Percentiles rank a stretch among this genome's conserved stretches.
Conservation (phyloP, 2,888 invertebrate species). For the Leptopilina myrica region DNA sequence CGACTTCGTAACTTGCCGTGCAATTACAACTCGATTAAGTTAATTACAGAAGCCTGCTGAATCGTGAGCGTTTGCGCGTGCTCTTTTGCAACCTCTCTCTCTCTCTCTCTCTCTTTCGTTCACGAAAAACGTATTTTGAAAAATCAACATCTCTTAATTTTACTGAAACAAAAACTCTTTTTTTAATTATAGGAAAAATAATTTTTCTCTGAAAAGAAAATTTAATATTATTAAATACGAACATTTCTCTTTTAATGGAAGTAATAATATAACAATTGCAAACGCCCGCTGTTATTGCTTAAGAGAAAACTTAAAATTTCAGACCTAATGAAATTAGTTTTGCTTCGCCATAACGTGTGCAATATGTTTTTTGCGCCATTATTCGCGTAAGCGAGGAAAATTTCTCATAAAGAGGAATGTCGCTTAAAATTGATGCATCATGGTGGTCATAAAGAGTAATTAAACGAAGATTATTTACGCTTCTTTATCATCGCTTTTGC, state of each 20-base stretch:
- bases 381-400: constrained; percentile 1
- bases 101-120: constrained; percentile 24
- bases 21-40: constrained; percentile 67
- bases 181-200: too few relatives aligned
- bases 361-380: constrained; percentile 8
- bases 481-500: background rate
- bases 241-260: too few relatives aligned
- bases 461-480: constrained; percentile 29
- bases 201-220: too few relatives aligned
- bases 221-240: too few relatives aligned
- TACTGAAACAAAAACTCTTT: background rate
- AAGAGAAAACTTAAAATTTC: background rate
- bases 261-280: background rate
- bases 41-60: constrained; percentile 59
- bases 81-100: constrained; percentile 42
- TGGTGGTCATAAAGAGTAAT: constrained; percentile 38
- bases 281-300: background rate
- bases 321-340: constrained; percentile 22
- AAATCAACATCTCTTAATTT: constrained; percentile 45
- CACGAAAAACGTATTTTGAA: constrained; percentile 45
- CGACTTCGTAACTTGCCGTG: constrained; percentile 56
- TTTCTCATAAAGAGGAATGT: constrained; percentile 25
- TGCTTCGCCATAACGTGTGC: background rate
- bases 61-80: constrained; percentile 50
- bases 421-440: constrained; percentile 31